Evolutionary conservation across 2,113 vertebrate genomes (phyloP).

Genomic region (Mesoclemmys tuberculata): DNA sequence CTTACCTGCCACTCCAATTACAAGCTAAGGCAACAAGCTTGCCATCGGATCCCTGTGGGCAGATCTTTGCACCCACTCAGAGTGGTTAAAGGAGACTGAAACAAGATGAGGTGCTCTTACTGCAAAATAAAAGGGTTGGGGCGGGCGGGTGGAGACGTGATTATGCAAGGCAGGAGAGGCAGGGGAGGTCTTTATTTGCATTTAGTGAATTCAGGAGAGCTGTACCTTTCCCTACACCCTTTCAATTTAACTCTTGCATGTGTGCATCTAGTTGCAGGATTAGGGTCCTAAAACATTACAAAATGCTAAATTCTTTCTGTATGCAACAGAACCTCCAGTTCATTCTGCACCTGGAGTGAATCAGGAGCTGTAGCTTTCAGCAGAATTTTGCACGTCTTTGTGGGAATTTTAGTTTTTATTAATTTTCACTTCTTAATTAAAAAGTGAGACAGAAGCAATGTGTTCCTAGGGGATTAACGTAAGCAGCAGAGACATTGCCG

Average conservation of each 20-base stretch:
- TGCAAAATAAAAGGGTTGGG: neutral
- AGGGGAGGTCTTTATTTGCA: too few species aligned
- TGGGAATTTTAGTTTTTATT: neutral
- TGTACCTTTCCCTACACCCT: neutral
- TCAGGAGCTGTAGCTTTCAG: neutral
- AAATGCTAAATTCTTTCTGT: neutral
- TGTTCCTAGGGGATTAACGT: neutral
- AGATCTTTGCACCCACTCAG: neutral
- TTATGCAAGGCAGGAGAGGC: neutral
- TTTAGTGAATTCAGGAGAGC: neutral
- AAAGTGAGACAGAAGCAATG: neutral
- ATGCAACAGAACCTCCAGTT: neutral
- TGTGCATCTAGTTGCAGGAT: neutral
- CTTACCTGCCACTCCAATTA: neutral
- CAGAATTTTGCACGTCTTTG: neutral
- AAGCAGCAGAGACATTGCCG: slow-evolving; percentile 12
- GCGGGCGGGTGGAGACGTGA: too few species aligned
- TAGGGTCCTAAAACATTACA: neutral
- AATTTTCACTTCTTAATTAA: slow-evolving; percentile 10
- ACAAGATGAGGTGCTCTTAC: neutral
- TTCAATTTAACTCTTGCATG: neutral
- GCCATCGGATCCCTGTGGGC: neutral
- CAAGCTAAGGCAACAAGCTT: neutral
- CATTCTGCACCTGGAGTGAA: neutral
- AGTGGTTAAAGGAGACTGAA: neutral